Evolutionary conservation across 2,113 vertebrate genomes (phyloP), one percentile per base, ranked within the genome.

Genomic region (Trochalopteron elliotii): DNA sequence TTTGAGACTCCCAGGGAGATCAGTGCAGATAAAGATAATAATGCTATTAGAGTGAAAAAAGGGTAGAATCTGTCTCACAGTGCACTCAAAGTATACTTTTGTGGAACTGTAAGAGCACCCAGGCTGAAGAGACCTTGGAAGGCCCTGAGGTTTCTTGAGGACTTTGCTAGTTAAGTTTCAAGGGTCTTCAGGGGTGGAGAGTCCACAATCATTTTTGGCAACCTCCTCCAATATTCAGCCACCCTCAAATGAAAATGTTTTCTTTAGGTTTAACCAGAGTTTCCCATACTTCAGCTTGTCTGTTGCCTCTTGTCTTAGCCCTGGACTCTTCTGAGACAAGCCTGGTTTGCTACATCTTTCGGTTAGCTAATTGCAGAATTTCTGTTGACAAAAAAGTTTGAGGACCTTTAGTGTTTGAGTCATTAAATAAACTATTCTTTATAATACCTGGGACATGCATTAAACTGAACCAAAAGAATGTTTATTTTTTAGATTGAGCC

Each of bases 121-220:
- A 25, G 39, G 25, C 45, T 82, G 63, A 53, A 77, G 33, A 35
- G 12, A 47, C 23, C 14, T 44, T 12, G 11, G 31, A 40, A 77
- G 15, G 10, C 30, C 7, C 1, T 15, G 40, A 64, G 16, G 12
- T 78, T 42, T 8, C 59, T 33, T 12, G 12, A 19, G 19, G 12
- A 37, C 23, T 65, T 85, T 23, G 31, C 24, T 39, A 11, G n/a
- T 55, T 64, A 24, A n/a, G 15, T 59, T 83, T 76, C 10, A 27
- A 42, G n/a, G 3, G 18, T 56, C 35, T 79, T 7, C 10, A 30
- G 44, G 19, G n/a, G 3, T 35, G 25, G 18, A 61, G 35, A 65
- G 31, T 47, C 20, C 24, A 15, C 12, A 42, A 0, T 33, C 0
- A 1, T 20, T 86, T 49, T 83, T 2, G 11, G 17, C 11, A 83